phyloP scores from a whole-genome alignment of 2,797 vertebrate genomes.

The Ptychobarbus kaznakovi region DNA sequence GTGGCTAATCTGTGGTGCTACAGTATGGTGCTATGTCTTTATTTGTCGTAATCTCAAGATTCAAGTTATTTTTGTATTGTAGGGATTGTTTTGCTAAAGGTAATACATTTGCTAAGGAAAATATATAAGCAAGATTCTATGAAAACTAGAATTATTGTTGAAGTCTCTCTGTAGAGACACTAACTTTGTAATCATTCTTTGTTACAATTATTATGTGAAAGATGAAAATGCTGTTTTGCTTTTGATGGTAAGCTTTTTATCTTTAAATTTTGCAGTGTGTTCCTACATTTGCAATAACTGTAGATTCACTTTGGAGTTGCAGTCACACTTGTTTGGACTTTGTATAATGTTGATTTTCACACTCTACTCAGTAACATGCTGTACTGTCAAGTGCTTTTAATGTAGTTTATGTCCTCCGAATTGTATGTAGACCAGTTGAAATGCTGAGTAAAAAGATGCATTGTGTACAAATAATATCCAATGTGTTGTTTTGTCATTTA shows the following conservation, averaged over 20 bases:
- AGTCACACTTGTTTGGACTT: constrained; percentile 60
- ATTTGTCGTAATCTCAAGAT: constrained; percentile 60
- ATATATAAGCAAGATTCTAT: constrained; percentile 59
- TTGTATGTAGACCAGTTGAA: constrained; percentile 74
- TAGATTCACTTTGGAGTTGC: constrained; percentile 59
- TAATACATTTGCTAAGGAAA: constrained; percentile 53
- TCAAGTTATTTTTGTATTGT: constrained; percentile 50
- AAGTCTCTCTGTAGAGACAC: constrained; percentile 23
- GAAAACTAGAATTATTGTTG: constrained; percentile 41
- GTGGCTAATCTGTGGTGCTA: constrained; percentile 71
- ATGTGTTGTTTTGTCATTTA: not conserved
- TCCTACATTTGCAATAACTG: constrained; percentile 52
- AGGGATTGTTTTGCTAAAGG: constrained; percentile 54
- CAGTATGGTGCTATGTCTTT: constrained; percentile 78
- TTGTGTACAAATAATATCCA: constrained; percentile 62
- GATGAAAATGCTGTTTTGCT: constrained; percentile 38
- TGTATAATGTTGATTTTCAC: constrained; percentile 67
- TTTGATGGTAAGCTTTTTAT: constrained; percentile 43
- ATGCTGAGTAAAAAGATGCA: constrained; percentile 74
- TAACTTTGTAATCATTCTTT: constrained; percentile 47
- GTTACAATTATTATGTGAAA: constrained; percentile 37
- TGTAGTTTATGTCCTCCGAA: constrained; percentile 65
- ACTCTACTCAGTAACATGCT: constrained; percentile 70
- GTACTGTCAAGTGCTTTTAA: constrained; percentile 74
- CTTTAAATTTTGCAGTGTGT: constrained; percentile 21